Evolutionary conservation across 92 coral and sea anemone species (phyloP).

Genomic region (Pocillopora grandis): DNA sequence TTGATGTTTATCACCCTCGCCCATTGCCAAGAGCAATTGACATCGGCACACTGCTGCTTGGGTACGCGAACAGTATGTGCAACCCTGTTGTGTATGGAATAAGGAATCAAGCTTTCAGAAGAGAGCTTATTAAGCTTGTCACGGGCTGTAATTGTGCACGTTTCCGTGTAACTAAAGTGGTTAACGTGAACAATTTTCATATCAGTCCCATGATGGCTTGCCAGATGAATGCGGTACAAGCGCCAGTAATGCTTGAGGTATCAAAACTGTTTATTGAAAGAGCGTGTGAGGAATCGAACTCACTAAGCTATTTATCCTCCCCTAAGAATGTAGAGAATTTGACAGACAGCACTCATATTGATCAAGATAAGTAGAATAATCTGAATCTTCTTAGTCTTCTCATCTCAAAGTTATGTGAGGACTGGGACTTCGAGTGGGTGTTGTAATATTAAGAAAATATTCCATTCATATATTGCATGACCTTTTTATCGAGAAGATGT

Average conservation of each 20-base stretch:
- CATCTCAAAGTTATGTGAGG: no score
- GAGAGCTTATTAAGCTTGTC: not conserved
- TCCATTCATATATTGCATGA: no score
- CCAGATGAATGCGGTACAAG: not conserved
- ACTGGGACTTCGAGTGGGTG: no score
- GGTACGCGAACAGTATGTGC: conserved; percentile 63
- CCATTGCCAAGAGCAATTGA: conserved; percentile 68
- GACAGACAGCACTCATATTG: conserved; percentile 5
- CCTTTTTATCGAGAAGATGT: no score
- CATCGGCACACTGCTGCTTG: conserved; percentile 62
- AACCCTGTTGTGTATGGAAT: conserved; percentile 71
- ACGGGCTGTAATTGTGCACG: conserved; percentile 8
- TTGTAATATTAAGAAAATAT: no score
- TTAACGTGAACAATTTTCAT: not conserved
- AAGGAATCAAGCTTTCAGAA: conserved; percentile 8
- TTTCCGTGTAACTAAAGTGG: not conserved
- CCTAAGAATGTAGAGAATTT: not conserved
- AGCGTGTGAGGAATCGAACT: not conserved
- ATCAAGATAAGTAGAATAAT: not conserved
- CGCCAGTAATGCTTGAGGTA: conserved; percentile 1
- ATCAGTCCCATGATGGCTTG: not conserved
- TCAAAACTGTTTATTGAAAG: not conserved
- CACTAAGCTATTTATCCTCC: not conserved
- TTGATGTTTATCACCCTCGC: conserved; percentile 47
- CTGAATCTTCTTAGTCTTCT: not conserved